Base-by-base conservation (phyloP, 1,140 invertebrate species). In the Hypothenemus hampei region DNA sequence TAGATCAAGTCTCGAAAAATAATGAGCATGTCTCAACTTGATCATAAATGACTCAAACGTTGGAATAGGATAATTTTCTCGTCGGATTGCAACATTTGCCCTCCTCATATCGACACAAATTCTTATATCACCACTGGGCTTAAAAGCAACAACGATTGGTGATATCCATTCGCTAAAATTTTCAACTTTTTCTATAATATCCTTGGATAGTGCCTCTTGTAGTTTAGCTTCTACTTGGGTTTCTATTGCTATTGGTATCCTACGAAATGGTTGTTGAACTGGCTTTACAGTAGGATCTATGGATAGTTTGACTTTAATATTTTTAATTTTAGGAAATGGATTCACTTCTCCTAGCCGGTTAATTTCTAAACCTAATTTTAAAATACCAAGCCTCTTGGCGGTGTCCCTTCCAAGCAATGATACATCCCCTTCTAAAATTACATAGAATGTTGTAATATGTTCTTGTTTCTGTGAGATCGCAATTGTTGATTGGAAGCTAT, bases 51-150 rank as follows among this genome's bases (percentile, higher is more conserved):
- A 47, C n/a, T 66, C 63, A 39, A 65, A 62, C 29, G 58, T 65
- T n/a, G 66, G 61, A 21, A 68, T 22, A 16, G 65, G 64, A 19
- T 56, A 58, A 13, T 60, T 59, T 60, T 66, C 59, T 52, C 55
- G 4, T 11, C 57, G 11, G 3, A 68, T 64, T 4, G 65, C 64
- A 57, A 62, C 45, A 52, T 67, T 66, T 16, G 65, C 57, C 53
- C 46, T 45, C 3, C 65, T 16, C 65, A 44, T 44, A 23, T 67
- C 64, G 20, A 70, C 49, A 48, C 67, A 68, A 18, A 41, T 41
- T 21, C 39, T 16, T 4, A 41, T 41, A 13, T 41, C 39, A 3
- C 19, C 19, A 16, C 10, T 40, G 15, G 57, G 29, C 59, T 68
- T 67, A 19, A 51, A 35, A 2, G 60, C 22, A 3, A 59, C 44